Base-by-base conservation (phyloP, 2,113 vertebrate genomes). In the Eclectus roratus region DNA sequence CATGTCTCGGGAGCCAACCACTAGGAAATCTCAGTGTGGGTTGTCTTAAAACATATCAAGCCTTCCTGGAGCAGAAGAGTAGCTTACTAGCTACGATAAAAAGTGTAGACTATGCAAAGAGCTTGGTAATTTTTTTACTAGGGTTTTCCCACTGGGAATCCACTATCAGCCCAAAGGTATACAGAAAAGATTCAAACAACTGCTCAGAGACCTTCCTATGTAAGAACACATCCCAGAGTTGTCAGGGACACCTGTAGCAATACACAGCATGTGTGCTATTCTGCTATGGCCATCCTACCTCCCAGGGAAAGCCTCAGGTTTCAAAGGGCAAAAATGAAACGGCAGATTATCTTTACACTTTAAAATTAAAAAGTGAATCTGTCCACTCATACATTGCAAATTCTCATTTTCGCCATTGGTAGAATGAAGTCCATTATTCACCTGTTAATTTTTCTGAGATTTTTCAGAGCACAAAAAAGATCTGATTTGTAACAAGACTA, bases 201-300 rank as follows among this genome's bases (percentile, higher is more conserved):
- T 72, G 52, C 47, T 76, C 17, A 19, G 65, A 52, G 39, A 39
- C 9, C 25, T 53, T 41, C 31, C 43, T 3, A 1, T 8, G 35
- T 29, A 17, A 16, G 7, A 69, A 31, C 27, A 24, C 6, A 8
- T 4, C 53, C 50, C 7, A 1, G 37, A 35, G 29, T 1, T 81
- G 18, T 11, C 43, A 46, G 37, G 66, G 35, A n/a, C 13, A 60
- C 24, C 60, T 52, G 16, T 7, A 37, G 11, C 31, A 6, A 5
- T 2, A 1, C 15, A 13, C 44, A 10, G 25, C 25, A 8, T 1
- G 1, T 5, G 35, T 35, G 27, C 46, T 33, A 0, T 15, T 56
- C 41, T 68, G 85, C 55, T 29, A 3, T 1, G 23, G 35, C 29
- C 29, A 27, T 27, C 25, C n/a, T 28, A 2, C 31, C 7, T 69